A percentile compares a stretch with the other conserved stretches of the same genome.
Evolutionary conservation across 1,140 invertebrate genomes (phyloP).

Genomic region (Hyles euphorbiae): DNA sequence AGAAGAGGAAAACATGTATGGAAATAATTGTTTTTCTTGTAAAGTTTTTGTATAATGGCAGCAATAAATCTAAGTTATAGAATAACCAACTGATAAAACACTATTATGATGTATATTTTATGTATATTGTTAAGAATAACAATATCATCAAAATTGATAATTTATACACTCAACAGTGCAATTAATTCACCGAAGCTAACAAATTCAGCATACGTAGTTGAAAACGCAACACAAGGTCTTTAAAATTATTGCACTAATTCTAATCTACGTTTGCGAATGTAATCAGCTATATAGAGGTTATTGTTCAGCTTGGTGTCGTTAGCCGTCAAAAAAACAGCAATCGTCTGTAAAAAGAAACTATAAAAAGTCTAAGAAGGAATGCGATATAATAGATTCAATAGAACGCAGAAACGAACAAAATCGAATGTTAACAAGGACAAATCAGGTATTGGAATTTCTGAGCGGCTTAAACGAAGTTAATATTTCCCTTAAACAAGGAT

Average conservation of each 20-base stretch:
- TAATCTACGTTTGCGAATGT: conserved; percentile 9
- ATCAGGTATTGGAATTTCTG: no score
- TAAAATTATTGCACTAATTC: conserved; percentile 23
- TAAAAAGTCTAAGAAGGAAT: no score
- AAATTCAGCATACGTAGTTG: conserved; percentile 1
- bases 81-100: no score
- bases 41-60: background rate
- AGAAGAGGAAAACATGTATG: background rate
- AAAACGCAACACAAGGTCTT: conserved; percentile 20
- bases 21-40: background rate
- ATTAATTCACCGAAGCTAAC: no score
- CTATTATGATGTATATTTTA: no score
- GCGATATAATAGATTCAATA: background rate
- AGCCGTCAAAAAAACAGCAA: conserved; percentile 1
- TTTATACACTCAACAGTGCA: no score
- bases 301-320: conserved; percentile 13
- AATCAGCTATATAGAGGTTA: conserved; percentile 16
- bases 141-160: no score
- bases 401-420: background rate
- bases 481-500: background rate
- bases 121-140: no score
- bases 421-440: background rate
- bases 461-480: background rate
- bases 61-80: no score
- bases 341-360: background rate